Percentiles rank a stretch among this genome's conserved stretches.
Evolutionary conservation across 2,113 vertebrate genomes (phyloP).

Genomic region (Corythornis madagascariensis): DNA sequence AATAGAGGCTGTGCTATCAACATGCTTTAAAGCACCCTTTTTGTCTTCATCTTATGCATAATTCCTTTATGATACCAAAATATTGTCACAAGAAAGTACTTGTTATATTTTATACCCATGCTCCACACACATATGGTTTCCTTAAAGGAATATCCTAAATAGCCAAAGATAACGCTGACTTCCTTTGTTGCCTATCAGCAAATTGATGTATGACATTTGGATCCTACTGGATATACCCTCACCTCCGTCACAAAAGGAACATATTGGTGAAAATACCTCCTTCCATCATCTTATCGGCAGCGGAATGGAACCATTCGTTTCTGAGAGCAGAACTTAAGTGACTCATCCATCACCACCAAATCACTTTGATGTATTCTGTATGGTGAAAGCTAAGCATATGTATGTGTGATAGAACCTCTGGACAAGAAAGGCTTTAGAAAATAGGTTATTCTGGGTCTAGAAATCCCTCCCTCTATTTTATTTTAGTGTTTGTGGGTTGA

Average conservation of each 20-base stretch:
- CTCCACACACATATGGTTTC: background rate
- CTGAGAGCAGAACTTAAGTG: constrained; percentile 1
- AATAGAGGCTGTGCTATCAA: background rate
- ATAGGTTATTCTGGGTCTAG: background rate
- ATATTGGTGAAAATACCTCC: constrained; percentile 7
- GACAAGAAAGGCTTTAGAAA: background rate
- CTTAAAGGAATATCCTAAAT: background rate
- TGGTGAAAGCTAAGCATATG: background rate
- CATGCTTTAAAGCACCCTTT: background rate
- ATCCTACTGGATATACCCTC: background rate
- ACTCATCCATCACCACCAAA: constrained; percentile 17
- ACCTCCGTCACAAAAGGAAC: background rate
- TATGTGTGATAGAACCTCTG: background rate
- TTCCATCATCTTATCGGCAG: background rate
- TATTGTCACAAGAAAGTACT: background rate
- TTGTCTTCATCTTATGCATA: background rate
- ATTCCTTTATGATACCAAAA: background rate
- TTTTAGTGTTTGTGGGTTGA: background rate
- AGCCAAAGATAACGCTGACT: background rate
- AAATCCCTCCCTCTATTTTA: background rate
- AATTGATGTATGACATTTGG: background rate
- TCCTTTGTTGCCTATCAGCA: background rate
- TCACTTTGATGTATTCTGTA: background rate
- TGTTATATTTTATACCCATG: background rate
- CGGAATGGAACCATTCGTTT: constrained; percentile 20